Percentiles rank a stretch among this genome's conserved stretches.
Conservation (phyloP, 37 sponge, comb jelly and placozoan genomes). For the Cliona cf. orientalis region DNA sequence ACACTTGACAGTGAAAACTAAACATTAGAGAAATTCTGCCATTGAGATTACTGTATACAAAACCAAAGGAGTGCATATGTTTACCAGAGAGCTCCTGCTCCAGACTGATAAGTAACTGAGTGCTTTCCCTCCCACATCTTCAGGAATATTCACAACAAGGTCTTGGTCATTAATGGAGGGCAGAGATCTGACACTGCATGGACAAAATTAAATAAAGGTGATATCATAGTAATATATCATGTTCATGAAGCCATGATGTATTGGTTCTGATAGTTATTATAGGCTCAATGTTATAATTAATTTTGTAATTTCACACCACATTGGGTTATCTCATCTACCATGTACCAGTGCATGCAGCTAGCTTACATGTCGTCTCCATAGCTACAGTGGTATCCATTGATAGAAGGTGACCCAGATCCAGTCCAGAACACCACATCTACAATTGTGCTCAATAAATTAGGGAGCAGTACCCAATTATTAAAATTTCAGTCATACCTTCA, state of each 20-base stretch:
- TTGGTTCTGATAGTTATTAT: too few relatives aligned
- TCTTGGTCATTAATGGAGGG: background rate
- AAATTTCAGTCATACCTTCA: background rate
- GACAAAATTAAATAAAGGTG: background rate
- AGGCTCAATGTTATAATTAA: too few relatives aligned
- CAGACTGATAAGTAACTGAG: constrained; percentile 8
- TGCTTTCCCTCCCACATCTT: background rate
- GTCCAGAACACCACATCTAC: constrained; percentile 10
- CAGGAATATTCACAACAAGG: background rate
- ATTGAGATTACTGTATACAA: background rate
- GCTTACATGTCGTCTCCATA: constrained; percentile 14
- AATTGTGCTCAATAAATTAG: background rate
- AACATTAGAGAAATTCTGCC: background rate
- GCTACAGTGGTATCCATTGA: background rate
- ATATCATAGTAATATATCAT: too few relatives aligned
- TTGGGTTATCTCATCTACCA: background rate
- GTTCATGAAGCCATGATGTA: too few relatives aligned
- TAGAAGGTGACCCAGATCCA: background rate
- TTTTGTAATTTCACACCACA: background rate
- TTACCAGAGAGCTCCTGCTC: background rate
- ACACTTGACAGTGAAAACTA: background rate
- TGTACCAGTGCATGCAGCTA: background rate
- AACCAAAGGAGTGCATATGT: background rate
- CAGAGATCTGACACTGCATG: background rate
- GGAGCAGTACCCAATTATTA: background rate